Percentiles rank a stretch among this genome's conserved stretches.
phyloP scores from a whole-genome alignment of 2,888 invertebrate genomes.

The Xestia rhomboidea region DNA sequence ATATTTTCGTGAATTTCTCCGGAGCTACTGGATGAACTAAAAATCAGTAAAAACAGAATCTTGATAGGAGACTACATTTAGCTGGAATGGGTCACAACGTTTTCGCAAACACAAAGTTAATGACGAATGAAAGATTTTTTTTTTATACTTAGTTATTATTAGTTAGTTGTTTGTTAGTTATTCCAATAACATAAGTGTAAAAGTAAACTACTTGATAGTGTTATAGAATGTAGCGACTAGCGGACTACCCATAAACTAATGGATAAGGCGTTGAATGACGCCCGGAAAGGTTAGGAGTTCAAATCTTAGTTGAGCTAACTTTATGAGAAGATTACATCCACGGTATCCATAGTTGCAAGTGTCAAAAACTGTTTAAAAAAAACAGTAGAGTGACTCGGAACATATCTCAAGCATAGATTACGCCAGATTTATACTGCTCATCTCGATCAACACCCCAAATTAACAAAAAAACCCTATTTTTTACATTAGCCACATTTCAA shows the following conservation, averaged over 20 bases:
- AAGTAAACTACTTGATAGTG: neutral
- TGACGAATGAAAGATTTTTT: neutral
- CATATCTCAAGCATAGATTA: neutral
- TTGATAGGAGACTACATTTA: neutral
- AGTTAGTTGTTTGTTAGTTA: too few species aligned
- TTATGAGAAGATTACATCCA: neutral
- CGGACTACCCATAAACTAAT: conserved; percentile 22
- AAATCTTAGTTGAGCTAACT: conserved; percentile 7
- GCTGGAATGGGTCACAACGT: neutral
- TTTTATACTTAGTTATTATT: too few species aligned
- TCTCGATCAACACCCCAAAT: conserved; percentile 15
- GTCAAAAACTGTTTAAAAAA: neutral
- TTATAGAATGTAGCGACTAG: conserved; percentile 11
- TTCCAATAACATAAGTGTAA: neutral
- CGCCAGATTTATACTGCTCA: conserved; percentile 20
- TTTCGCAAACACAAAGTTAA: neutral
- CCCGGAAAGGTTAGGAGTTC: conserved; percentile 20
- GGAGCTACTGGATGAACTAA: neutral
- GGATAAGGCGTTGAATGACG: conserved; percentile 38
- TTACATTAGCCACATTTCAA: conserved; percentile 27
- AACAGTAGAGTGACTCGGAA: neutral
- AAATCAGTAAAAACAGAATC: neutral
- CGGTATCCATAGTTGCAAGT: neutral
- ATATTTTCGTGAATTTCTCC: neutral
- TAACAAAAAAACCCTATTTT: neutral